Conservation (phyloP, 1,140 invertebrate species). For the Nymphalis io region DNA sequence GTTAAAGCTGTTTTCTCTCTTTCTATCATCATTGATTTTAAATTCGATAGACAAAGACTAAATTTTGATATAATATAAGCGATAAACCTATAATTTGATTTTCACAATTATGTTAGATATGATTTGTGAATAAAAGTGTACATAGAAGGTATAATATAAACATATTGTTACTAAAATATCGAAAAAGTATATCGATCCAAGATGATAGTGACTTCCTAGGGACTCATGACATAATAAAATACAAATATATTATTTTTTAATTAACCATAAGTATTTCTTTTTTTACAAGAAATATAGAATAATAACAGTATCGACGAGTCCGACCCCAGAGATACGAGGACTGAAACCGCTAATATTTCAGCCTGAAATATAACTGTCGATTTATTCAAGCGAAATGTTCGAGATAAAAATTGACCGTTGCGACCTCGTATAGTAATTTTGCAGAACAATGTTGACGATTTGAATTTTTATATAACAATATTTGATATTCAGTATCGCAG, state of each 20-base stretch:
- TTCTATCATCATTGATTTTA: too few species aligned
- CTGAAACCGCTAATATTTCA: slow-evolving; percentile 65
- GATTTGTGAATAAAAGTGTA: too few species aligned
- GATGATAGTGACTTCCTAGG: too few species aligned
- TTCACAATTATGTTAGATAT: too few species aligned
- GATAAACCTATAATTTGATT: too few species aligned
- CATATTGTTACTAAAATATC: too few species aligned
- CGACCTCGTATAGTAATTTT: slow-evolving; percentile 28
- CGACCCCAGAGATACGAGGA: slow-evolving; percentile 52
- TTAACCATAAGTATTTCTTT: slow-evolving; percentile 8
- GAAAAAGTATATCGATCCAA: too few species aligned
- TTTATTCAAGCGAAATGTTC: slow-evolving; percentile 62
- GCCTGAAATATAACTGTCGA: slow-evolving; percentile 64
- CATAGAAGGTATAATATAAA: too few species aligned
- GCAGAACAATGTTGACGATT: background rate
- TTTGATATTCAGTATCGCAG: background rate
- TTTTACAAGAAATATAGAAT: slow-evolving; percentile 48
- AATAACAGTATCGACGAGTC: slow-evolving; percentile 51
- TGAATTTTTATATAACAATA: background rate
- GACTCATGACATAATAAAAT: too few species aligned
- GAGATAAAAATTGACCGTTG: slow-evolving; percentile 67
- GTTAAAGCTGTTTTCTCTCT: too few species aligned
- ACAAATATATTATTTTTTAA: background rate
- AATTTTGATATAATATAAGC: too few species aligned
- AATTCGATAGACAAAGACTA: too few species aligned